Evolutionary conservation across 2,797 vertebrate species (phyloP), one percentile per base, ranked within the genome.

Genomic region (Trachops cirrhosus): DNA sequence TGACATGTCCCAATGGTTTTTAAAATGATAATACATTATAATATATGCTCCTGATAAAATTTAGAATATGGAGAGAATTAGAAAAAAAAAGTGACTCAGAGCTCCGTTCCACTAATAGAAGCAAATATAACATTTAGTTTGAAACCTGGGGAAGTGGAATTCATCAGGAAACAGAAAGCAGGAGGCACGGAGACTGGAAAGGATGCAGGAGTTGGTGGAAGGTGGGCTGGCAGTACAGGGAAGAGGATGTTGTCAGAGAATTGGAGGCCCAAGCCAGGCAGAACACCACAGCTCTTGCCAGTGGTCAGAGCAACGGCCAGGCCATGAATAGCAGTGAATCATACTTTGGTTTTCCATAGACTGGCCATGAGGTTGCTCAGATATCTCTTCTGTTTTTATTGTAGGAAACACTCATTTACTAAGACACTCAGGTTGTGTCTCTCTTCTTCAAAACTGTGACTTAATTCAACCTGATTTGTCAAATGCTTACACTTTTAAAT

Each of bases 41-140:
- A 64, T n/a, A 9, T n/a, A 32, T 15, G 19, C 7, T 50, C 8
- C 46, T 52, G 68, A 46, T 50, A 48, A 80, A 59, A 67, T 74
- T 41, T 24, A 92, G 57, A 91, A 41, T 44, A 67, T 44, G 50
- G 70, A 54, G 8, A 86, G 52, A 48, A 67, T 24, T 44, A 54
- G 34, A 24, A 64, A 89, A 82, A 84, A 57, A 57, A 22, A 78
- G 11, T 73, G 39, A 95, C 34, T 71, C 64, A 78, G 62, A 44
- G 39, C 24, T 29, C 75, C 59, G 3, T 16, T 71, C 77, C 34
- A 52, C 44, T 70, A 32, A 57, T 21, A n/a, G 6, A 92, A 70
- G n/a, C 85, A 71, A 39, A 62, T 64, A 29, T 62, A 86, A 80
- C 37, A 26, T 80, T 62, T 24, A 24, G 6, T 44, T 62, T 46